phyloP scores from a whole-genome alignment of 2,113 vertebrate species.

The Speoplatyrhinus poulsoni region DNA sequence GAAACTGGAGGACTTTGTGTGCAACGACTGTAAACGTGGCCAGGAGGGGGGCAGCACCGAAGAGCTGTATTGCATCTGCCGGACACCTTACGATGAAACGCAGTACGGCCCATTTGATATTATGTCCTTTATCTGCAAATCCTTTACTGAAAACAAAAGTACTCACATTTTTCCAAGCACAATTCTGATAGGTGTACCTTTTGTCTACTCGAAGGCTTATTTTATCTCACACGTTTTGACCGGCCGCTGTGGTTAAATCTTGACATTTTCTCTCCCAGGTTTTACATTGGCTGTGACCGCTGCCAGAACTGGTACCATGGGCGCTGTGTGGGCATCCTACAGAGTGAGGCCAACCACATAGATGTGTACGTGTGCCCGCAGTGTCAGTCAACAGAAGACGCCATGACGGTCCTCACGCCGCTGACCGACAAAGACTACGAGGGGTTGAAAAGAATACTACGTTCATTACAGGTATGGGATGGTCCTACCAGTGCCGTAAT shows the following conservation, averaged over 20 bases:
- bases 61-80: slow-evolving; percentile 82
- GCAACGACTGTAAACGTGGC: slow-evolving; percentile 95
- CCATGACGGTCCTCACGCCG: slow-evolving; percentile 97
- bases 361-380: slow-evolving; percentile 97
- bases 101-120: slow-evolving; percentile 55
- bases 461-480: slow-evolving; percentile 89
- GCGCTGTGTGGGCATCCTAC: slow-evolving; percentile 96
- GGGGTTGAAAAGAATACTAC: slow-evolving; percentile 91
- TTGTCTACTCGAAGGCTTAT: too few species aligned
- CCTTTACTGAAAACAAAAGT: too few species aligned
- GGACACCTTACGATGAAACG: slow-evolving; percentile 78
- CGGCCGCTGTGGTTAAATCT: background rate
- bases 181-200: too few species aligned
- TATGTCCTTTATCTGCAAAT: slow-evolving; percentile 22
- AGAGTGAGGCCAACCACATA: slow-evolving; percentile 96
- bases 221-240: too few species aligned
- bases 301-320: slow-evolving; percentile 99
- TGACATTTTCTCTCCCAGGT: slow-evolving; percentile 72
- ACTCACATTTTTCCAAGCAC: too few species aligned
- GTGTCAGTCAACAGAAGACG: slow-evolving; percentile 97
- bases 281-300: slow-evolving; percentile 97
- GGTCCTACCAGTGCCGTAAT: background rate
- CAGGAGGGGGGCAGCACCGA: slow-evolving; percentile 93
- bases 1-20: slow-evolving; percentile 99
- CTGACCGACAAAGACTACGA: slow-evolving; percentile 97